Conservation (phyloP, 2,888 invertebrate genomes). For the Ptilodon capucinus region DNA sequence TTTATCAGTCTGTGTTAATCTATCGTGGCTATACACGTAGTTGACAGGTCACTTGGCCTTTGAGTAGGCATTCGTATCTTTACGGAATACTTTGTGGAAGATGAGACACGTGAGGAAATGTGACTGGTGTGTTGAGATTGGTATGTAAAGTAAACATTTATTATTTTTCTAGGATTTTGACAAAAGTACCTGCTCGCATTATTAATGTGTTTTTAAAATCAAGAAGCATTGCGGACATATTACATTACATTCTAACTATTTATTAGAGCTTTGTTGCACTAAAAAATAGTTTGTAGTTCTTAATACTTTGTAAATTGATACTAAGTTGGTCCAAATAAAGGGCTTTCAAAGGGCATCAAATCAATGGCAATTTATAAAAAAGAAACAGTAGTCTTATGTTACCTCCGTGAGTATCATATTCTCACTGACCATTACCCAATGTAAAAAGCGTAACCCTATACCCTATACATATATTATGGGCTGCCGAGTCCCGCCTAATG, state of each 20-base stretch:
- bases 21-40: constrained; percentile 17
- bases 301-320: too few relatives aligned
- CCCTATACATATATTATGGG: constrained; percentile 4
- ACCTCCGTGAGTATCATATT: not conserved
- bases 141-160: too few relatives aligned
- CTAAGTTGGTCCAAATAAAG: too few relatives aligned
- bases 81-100: not conserved
- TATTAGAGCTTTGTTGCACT: too few relatives aligned
- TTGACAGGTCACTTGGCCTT: constrained; percentile 7
- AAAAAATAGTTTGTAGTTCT: too few relatives aligned
- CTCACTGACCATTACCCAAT: not conserved
- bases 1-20: constrained; percentile 40
- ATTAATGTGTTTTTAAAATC: too few relatives aligned
- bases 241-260: too few relatives aligned
- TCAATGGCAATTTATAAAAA: too few relatives aligned
- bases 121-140: not conserved
- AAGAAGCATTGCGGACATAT: too few relatives aligned
- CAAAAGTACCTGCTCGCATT: too few relatives aligned
- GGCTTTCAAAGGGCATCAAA: too few relatives aligned
- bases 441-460: not conserved
- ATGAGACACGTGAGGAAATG: not conserved
- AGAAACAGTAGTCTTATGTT: not conserved
- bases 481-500: constrained; percentile 30
- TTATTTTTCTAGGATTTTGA: too few relatives aligned
- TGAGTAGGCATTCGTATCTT: not conserved